These are phyloP conservation scores for Hemicrepidius hirtus DNA, from an alignment of 2,888 invertebrate genomes.

Conservation along the genomic window DNA sequence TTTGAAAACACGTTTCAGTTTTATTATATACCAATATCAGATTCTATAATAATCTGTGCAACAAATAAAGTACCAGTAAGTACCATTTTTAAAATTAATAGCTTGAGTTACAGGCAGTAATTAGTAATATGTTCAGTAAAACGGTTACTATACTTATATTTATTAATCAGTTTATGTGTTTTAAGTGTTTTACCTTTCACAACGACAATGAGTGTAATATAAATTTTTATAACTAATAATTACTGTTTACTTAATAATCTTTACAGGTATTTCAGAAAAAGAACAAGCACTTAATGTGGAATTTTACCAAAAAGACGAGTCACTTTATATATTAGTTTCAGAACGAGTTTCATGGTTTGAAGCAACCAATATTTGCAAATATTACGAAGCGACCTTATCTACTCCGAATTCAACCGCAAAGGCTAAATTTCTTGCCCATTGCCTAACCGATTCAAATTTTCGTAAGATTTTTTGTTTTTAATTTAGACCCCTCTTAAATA, in stretches of 20 bases:
- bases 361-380: slow-evolving; percentile 16
- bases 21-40: too few relatives aligned
- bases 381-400: slow-evolving; percentile 11
- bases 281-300: slow-evolving; percentile 11
- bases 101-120: too few relatives aligned
- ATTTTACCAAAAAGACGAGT: slow-evolving; percentile 19
- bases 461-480: slow-evolving; percentile 1
- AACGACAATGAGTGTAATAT: not conserved
- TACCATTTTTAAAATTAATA: too few relatives aligned
- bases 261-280: not conserved
- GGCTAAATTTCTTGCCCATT: not conserved
- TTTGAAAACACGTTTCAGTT: too few relatives aligned
- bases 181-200: not conserved
- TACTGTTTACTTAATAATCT: not conserved
- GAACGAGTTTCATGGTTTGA: slow-evolving; percentile 25
- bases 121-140: too few relatives aligned
- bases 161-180: too few relatives aligned
- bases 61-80: too few relatives aligned
- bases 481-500: not conserved
- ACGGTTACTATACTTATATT: too few relatives aligned
- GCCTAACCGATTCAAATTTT: slow-evolving; percentile 4
- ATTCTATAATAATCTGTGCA: too few relatives aligned
- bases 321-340: slow-evolving; percentile 19
- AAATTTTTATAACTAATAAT: not conserved
- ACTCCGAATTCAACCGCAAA: slow-evolving; percentile 5